A percentile compares a stretch with the other conserved stretches of the same genome.
Conservation (phyloP, 1,140 invertebrate genomes). For the Pentalonia nigronervosa region DNA sequence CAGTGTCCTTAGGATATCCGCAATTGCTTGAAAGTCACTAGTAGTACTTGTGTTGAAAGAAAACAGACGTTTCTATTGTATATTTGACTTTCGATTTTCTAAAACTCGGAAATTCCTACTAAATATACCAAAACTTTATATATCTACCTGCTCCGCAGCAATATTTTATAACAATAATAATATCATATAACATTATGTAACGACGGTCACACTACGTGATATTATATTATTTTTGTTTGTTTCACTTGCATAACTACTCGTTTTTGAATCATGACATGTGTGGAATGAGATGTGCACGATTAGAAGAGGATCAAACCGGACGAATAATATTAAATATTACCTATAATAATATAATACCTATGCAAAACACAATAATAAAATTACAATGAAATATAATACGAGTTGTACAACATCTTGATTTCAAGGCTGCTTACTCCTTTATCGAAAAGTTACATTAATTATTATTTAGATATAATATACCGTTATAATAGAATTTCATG, state of each 20-base stretch:
- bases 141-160: not conserved
- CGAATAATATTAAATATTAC: not conserved
- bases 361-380: not conserved
- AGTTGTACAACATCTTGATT: not conserved
- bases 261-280: not conserved
- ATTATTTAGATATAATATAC: not conserved
- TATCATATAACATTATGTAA: not conserved
- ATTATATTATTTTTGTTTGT: not conserved
- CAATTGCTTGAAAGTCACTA: not conserved
- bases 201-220: not conserved
- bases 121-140: not conserved
- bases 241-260: not conserved
- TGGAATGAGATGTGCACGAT: not conserved
- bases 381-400: not conserved
- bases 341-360: not conserved
- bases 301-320: not conserved
- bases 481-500: not conserved
- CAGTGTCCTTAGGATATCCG: not conserved
- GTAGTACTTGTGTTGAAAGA: not conserved
- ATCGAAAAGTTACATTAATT: not conserved
- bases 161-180: not conserved
- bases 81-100: not conserved
- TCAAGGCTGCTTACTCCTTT: not conserved
- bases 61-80: not conserved
- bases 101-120: not conserved